Evolutionary conservation across 2,888 invertebrate species (phyloP).

Genomic region (Halocaridina rubra): DNA sequence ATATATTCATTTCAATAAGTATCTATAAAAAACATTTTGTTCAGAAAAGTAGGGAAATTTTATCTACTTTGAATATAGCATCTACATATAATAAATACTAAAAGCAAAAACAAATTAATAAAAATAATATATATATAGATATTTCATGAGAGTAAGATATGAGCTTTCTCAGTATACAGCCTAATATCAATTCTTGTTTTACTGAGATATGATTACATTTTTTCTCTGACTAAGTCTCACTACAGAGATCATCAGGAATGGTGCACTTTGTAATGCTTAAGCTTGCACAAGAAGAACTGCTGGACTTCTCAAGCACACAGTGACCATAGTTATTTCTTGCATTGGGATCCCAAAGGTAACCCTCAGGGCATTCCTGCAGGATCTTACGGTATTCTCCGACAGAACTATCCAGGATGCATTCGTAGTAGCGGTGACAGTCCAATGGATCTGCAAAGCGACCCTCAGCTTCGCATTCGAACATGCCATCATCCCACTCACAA

Average conservation of each 20-base stretch:
- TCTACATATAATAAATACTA: too few relatives aligned
- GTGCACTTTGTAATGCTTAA: conserved; percentile 23
- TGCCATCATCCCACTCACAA: conserved; percentile 16
- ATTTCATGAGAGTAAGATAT: too few relatives aligned
- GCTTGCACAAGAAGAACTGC: background rate
- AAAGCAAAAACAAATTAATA: too few relatives aligned
- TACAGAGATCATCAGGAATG: conserved; percentile 3
- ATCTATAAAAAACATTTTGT: too few relatives aligned
- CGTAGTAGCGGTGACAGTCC: conserved; percentile 89
- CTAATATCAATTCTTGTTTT: too few relatives aligned
- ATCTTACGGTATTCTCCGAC: conserved; percentile 67
- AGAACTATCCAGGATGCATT: conserved; percentile 79
- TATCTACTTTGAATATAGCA: too few relatives aligned
- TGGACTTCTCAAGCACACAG: conserved; percentile 11
- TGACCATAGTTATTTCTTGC: conserved; percentile 22
- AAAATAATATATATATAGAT: too few relatives aligned
- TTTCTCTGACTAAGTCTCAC: too few relatives aligned
- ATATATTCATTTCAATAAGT: too few relatives aligned
- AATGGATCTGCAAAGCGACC: conserved; percentile 83
- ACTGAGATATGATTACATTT: too few relatives aligned
- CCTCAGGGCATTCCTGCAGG: conserved; percentile 32
- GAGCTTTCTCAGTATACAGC: too few relatives aligned
- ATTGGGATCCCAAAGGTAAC: conserved; percentile 34
- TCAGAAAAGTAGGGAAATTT: too few relatives aligned
- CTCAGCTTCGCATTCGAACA: conserved; percentile 17